phyloP scores from a whole-genome alignment of 2,113 vertebrate species.

The Hemiprocne comata region DNA sequence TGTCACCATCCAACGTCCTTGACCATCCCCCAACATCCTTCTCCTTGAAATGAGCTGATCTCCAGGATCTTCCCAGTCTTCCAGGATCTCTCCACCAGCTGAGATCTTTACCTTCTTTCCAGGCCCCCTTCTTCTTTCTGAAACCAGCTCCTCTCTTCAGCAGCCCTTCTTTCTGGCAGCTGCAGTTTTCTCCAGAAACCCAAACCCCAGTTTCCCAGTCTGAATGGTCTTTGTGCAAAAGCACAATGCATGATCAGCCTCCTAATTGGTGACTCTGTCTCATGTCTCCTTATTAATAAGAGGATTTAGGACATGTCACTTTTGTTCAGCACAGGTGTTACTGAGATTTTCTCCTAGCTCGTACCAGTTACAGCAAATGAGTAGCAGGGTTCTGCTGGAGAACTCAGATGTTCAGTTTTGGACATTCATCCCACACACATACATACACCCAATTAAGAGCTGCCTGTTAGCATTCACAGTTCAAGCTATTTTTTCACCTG shows the following conservation, averaged over 20 bases:
- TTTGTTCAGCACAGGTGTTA: not conserved
- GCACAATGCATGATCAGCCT: not conserved
- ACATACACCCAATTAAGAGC: not conserved
- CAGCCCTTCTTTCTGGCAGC: not conserved
- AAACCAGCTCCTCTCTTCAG: not conserved
- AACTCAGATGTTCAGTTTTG: not conserved
- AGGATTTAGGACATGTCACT: not conserved
- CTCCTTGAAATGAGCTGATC: not conserved
- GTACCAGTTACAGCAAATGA: fast-evolving
- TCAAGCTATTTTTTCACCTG: not conserved
- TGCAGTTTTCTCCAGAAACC: not conserved
- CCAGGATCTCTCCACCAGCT: not conserved
- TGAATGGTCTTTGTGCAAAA: not conserved
- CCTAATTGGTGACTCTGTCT: not conserved
- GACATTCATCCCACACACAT: not conserved
- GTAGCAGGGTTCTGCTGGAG: not conserved
- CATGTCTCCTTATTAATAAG: not conserved
- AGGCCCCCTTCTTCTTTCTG: not conserved
- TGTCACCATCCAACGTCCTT: not conserved
- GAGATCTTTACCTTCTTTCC: not conserved
- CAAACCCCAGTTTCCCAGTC: not conserved
- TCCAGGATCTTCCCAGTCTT: not conserved
- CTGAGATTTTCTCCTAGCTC: not conserved
- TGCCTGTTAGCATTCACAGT: not conserved
- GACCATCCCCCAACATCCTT: not conserved